phyloP scores from a whole-genome alignment of 1,140 invertebrate genomes.

The Sitodiplosis mosellana region DNA sequence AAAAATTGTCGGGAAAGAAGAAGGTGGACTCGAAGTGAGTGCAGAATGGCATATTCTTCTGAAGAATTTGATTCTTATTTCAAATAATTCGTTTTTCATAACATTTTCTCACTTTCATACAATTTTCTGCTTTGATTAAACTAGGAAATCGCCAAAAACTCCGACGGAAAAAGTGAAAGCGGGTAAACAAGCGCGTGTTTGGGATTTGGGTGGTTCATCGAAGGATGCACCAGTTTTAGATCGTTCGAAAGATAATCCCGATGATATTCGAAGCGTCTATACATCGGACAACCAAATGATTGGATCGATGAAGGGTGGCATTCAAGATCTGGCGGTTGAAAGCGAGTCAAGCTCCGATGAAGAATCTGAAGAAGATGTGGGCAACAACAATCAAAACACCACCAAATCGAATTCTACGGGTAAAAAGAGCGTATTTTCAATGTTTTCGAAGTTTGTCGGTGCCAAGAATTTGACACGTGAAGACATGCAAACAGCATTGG shows the following conservation, averaged over 20 bases:
- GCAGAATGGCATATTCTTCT: neutral
- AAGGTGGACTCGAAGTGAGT: slow-evolving; percentile 36
- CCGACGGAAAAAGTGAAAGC: slow-evolving; percentile 38
- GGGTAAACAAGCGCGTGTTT: slow-evolving; percentile 74
- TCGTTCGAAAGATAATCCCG: slow-evolving; percentile 59
- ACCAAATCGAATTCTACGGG: slow-evolving; percentile 24
- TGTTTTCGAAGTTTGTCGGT: slow-evolving; percentile 76
- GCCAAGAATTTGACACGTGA: slow-evolving; percentile 54
- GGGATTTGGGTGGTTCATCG: slow-evolving; percentile 65
- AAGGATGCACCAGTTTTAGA: slow-evolving; percentile 69
- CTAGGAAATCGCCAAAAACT: slow-evolving; percentile 34
- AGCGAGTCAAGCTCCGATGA: slow-evolving; percentile 36
- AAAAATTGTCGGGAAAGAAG: slow-evolving; percentile 43
- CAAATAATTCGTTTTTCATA: too few species aligned
- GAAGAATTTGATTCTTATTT: too few species aligned
- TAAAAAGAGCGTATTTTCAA: slow-evolving; percentile 47
- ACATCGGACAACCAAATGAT: slow-evolving; percentile 50
- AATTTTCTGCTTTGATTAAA: slow-evolving; percentile 2
- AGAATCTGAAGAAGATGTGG: slow-evolving; percentile 30
- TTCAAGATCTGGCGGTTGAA: slow-evolving; percentile 44
- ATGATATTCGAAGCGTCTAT: slow-evolving; percentile 36
- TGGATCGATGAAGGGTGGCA: slow-evolving; percentile 62
- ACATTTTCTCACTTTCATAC: too few species aligned
- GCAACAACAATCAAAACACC: slow-evolving; percentile 20
- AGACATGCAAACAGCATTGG: slow-evolving; percentile 69